phyloP scores from a whole-genome alignment of 1,140 invertebrate genomes.

The Littorina saxatilis region DNA sequence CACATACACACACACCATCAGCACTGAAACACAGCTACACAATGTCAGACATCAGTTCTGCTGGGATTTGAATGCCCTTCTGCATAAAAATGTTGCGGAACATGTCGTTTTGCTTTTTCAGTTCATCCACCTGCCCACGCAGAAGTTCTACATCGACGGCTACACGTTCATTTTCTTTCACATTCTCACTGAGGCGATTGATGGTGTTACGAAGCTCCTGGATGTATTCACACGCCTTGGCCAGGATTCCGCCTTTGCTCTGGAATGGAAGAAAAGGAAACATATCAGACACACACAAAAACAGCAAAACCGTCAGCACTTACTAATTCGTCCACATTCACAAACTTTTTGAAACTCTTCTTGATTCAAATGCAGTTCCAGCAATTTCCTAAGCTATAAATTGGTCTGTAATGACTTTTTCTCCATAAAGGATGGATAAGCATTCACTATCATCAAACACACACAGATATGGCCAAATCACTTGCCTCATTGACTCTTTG shows the following conservation, averaged over 20 bases:
- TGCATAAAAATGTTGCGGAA: conserved; percentile 78
- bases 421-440: too few relatives aligned
- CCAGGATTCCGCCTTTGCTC: conserved; percentile 96
- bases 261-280: conserved; percentile 73
- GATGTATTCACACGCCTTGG: conserved; percentile 98
- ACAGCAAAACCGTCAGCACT: too few relatives aligned
- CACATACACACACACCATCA: not conserved
- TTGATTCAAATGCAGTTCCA: too few relatives aligned
- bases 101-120: conserved; percentile 81
- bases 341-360: too few relatives aligned
- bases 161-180: conserved; percentile 81
- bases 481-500: too few relatives aligned
- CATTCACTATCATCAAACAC: too few relatives aligned
- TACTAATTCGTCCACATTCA: too few relatives aligned
- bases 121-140: conserved; percentile 79
- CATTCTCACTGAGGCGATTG: conserved; percentile 80
- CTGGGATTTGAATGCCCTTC: conserved; percentile 69
- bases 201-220: conserved; percentile 88
- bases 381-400: too few relatives aligned
- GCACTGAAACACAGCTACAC: too few relatives aligned
- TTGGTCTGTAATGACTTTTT: too few relatives aligned
- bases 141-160: conserved; percentile 79
- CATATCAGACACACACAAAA: too few relatives aligned
- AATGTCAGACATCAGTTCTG: not conserved
- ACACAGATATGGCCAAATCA: too few relatives aligned